phyloP scores from a whole-genome alignment of 2,113 vertebrate species.

The Martes martes region DNA sequence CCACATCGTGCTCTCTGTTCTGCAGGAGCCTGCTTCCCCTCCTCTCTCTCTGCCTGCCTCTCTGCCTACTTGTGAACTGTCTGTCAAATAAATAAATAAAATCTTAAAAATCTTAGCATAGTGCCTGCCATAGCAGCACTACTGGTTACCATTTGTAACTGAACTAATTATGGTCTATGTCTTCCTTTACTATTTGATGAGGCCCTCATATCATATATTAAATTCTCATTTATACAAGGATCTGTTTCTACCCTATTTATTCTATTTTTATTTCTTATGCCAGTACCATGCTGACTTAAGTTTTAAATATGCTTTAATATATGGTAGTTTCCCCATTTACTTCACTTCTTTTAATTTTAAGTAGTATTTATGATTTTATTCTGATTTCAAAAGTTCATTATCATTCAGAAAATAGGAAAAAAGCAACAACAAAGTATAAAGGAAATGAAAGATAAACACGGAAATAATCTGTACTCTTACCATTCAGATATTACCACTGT shows the following conservation, averaged over 20 bases:
- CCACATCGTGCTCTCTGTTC: too few species aligned
- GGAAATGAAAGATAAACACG: neutral
- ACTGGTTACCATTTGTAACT: neutral
- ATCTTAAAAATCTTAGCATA: neutral
- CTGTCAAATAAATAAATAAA: too few species aligned
- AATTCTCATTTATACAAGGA: neutral
- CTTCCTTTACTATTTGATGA: slow-evolving; percentile 26
- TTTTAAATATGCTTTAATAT: slow-evolving; percentile 14
- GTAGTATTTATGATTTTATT: neutral
- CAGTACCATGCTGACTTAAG: neutral
- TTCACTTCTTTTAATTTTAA: slow-evolving; percentile 6
- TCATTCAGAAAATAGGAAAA: neutral
- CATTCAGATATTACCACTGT: neutral
- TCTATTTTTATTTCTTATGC: neutral
- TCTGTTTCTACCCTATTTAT: neutral
- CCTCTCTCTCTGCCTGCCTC: too few species aligned
- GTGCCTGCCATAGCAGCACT: neutral
- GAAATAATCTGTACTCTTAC: neutral
- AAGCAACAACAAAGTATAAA: neutral
- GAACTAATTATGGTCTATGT: neutral
- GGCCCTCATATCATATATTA: neutral
- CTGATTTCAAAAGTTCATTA: slow-evolving; percentile 12
- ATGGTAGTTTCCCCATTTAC: neutral
- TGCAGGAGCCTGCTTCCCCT: too few species aligned
- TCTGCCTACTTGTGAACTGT: too few species aligned